These are phyloP conservation scores for Melanotaenia maccullochi DNA, from an alignment of 2,797 vertebrate genomes.

Conservation along the genomic window DNA sequence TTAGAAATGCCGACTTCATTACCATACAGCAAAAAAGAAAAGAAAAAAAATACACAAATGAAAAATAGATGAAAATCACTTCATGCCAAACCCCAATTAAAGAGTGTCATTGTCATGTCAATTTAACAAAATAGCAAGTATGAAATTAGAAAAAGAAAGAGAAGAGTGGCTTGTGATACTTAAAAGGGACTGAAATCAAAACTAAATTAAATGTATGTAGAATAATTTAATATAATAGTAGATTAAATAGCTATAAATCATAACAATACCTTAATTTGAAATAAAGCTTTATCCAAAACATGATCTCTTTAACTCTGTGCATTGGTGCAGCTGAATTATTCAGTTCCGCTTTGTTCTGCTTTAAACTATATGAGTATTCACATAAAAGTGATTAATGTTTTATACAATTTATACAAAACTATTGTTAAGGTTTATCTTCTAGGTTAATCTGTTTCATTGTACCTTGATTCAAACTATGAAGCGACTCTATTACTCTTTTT, in stretches of 20 bases:
- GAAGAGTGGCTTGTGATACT: no score
- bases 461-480: conserved; percentile 14
- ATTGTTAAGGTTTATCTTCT: background rate
- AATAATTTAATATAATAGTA: background rate
- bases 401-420: conserved; percentile 4
- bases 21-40: no score
- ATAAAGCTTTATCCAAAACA: background rate
- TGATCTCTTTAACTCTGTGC: background rate
- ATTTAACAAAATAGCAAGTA: no score
- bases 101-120: no score
- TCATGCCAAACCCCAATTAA: no score
- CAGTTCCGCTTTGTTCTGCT: background rate
- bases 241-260: background rate
- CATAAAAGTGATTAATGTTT: background rate
- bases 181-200: no score
- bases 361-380: background rate
- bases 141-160: no score
- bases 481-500: background rate
- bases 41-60: no score
- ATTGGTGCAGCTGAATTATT: background rate
- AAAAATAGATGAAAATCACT: no score
- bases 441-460: conserved; percentile 19
- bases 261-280: background rate
- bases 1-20: no score
- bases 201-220: background rate